Conservation (phyloP, 2,888 invertebrate species). For the Dicyrtoma fusca region DNA sequence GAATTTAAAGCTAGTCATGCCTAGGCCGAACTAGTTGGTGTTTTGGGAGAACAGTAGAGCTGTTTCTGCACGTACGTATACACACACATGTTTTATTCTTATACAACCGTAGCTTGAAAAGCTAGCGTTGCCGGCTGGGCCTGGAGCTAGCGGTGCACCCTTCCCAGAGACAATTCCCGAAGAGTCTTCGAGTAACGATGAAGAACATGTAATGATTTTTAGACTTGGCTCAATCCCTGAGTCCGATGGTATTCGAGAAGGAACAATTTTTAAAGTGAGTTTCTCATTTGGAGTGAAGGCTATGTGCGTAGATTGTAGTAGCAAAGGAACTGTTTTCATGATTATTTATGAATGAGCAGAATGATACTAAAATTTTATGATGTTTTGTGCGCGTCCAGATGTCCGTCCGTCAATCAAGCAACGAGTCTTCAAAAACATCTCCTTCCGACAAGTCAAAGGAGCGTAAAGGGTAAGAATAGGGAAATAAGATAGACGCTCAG, state of each 20-base stretch:
- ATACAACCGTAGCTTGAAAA: slow-evolving; percentile 52
- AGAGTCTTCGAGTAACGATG: slow-evolving; percentile 89
- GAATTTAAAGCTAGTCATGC: no score
- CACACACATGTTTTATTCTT: background rate
- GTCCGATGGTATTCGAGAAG: slow-evolving; percentile 72
- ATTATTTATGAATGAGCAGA: background rate
- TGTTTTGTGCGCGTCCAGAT: slow-evolving; percentile 42
- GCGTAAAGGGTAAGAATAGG: slow-evolving; percentile 52
- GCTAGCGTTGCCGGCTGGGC: slow-evolving; percentile 47
- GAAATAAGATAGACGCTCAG: no score
- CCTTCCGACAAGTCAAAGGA: slow-evolving; percentile 52
- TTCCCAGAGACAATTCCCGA: slow-evolving; percentile 92
- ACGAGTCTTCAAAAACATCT: slow-evolving; percentile 56
- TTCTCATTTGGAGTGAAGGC: background rate
- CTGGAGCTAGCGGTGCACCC: slow-evolving; percentile 63
- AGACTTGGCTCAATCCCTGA: slow-evolving; percentile 76
- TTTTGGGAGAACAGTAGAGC: no score
- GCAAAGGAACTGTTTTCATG: no score
- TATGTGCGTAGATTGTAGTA: no score
- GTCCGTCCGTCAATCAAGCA: slow-evolving; percentile 57
- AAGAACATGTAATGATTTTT: slow-evolving; percentile 89
- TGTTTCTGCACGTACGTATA: background rate
- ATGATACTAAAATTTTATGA: background rate
- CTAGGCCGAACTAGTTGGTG: no score
- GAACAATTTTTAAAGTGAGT: slow-evolving; percentile 77